A percentile compares a stretch with the other conserved stretches of the same genome.
Conservation (phyloP, 2,797 vertebrate species). For the Rhadinocentrus ornatus region DNA sequence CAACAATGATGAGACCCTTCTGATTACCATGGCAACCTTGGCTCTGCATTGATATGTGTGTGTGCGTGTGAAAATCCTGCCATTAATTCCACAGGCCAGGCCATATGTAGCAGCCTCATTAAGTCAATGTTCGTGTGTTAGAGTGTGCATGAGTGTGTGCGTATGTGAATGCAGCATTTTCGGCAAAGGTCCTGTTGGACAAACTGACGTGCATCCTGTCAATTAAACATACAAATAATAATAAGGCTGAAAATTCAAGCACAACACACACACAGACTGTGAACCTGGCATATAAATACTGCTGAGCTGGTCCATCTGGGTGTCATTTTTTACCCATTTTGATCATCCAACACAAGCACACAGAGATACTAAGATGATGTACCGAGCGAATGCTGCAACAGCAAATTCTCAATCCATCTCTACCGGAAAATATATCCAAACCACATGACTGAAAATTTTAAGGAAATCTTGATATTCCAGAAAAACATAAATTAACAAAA, state of each 20-base stretch:
- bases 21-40: conserved; percentile 70
- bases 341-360: conserved; percentile 28
- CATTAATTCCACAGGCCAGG: conserved; percentile 55
- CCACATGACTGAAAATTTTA: conserved; percentile 25
- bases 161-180: conserved; percentile 41
- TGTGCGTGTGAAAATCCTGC: conserved; percentile 41
- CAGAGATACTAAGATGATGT: conserved; percentile 37
- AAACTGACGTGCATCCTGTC: conserved; percentile 35
- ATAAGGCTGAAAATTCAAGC: neutral
- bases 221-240: conserved; percentile 26
- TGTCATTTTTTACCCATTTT: conserved; percentile 45
- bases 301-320: conserved; percentile 56
- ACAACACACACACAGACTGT: conserved; percentile 13
- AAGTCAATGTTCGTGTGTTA: conserved; percentile 47
- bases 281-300: conserved; percentile 38
- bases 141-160: conserved; percentile 12
- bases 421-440: conserved; percentile 28
- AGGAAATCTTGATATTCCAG: conserved; percentile 30
- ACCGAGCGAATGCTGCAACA: conserved; percentile 56
- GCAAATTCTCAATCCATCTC: conserved; percentile 68
- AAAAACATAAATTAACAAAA: conserved; percentile 2
- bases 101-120: conserved; percentile 71
- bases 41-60: conserved; percentile 40
- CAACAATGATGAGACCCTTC: conserved; percentile 44
- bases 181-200: conserved; percentile 31